Percentiles rank a stretch among this genome's conserved stretches.
Evolutionary conservation across 2,797 vertebrate genomes (phyloP).

Genomic region (Crenuchus spilurus): DNA sequence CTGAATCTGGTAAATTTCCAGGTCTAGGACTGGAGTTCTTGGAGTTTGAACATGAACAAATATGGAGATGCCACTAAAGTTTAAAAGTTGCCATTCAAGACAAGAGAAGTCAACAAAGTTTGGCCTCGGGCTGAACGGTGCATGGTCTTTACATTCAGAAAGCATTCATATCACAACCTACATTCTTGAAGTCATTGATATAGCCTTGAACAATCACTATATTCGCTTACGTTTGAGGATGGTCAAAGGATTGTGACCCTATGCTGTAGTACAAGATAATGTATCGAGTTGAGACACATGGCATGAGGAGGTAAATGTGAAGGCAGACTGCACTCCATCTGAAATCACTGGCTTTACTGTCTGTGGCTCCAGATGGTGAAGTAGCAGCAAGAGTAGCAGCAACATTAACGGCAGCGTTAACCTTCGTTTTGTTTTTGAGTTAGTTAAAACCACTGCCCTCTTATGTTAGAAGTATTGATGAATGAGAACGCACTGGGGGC

Average conservation of each 20-base stretch:
- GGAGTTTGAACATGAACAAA: neutral
- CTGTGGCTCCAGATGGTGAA: slow-evolving; percentile 70
- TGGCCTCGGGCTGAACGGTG: neutral
- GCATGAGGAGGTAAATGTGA: slow-evolving; percentile 80
- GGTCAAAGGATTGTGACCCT: neutral
- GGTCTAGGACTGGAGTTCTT: too few relatives aligned
- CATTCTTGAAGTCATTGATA: slow-evolving; percentile 12
- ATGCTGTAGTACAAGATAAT: neutral
- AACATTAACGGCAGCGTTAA: slow-evolving; percentile 71
- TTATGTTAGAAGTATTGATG: neutral
- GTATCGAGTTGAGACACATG: slow-evolving; percentile 58
- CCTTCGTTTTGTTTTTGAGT: slow-evolving; percentile 43
- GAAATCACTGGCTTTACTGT: slow-evolving; percentile 75
- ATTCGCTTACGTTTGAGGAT: neutral
- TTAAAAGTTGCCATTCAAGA: neutral
- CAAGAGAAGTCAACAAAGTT: neutral
- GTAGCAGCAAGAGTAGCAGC: slow-evolving; percentile 89
- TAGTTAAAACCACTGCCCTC: neutral
- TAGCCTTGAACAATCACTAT: neutral
- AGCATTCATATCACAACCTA: neutral
- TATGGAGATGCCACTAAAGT: neutral
- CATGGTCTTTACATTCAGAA: slow-evolving; percentile 36
- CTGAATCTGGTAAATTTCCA: too few relatives aligned
- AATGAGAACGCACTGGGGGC: too few relatives aligned
- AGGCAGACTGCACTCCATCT: slow-evolving; percentile 84